Evolutionary conservation across 2,113 vertebrate genomes (phyloP).

Genomic region (Spermophilus dauricus): DNA sequence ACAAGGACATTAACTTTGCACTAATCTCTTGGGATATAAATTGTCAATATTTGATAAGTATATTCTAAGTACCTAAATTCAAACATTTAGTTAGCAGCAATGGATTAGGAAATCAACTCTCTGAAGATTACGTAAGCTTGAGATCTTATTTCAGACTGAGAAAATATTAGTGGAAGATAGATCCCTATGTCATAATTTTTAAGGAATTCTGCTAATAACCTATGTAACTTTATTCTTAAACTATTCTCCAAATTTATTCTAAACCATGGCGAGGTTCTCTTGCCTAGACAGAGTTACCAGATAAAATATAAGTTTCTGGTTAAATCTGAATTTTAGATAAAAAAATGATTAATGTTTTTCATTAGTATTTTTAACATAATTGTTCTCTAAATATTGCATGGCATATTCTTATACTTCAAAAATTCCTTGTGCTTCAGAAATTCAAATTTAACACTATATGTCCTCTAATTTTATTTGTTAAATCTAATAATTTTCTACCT

Average conservation of each 20-base stretch:
- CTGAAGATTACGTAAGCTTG: neutral
- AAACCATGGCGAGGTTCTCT: neutral
- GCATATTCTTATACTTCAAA: neutral
- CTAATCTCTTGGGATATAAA: neutral
- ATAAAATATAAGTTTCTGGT: neutral
- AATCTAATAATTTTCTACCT: neutral
- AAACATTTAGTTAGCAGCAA: neutral
- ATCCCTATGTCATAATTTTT: neutral
- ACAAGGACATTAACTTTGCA: neutral
- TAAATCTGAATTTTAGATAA: conserved; percentile 13
- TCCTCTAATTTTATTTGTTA: neutral
- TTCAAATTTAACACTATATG: neutral
- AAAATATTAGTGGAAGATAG: neutral
- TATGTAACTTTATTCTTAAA: neutral
- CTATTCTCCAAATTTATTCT: neutral
- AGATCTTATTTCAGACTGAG: neutral
- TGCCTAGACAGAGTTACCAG: neutral
- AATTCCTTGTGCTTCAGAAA: neutral
- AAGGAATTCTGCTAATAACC: neutral
- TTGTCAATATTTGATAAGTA: neutral
- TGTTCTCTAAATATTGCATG: neutral
- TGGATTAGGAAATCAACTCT: neutral
- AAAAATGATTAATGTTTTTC: neutral
- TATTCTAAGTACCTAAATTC: neutral
- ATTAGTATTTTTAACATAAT: neutral